Conservation (phyloP, 2,888 invertebrate species). For the Ichneumon xanthorius region DNA sequence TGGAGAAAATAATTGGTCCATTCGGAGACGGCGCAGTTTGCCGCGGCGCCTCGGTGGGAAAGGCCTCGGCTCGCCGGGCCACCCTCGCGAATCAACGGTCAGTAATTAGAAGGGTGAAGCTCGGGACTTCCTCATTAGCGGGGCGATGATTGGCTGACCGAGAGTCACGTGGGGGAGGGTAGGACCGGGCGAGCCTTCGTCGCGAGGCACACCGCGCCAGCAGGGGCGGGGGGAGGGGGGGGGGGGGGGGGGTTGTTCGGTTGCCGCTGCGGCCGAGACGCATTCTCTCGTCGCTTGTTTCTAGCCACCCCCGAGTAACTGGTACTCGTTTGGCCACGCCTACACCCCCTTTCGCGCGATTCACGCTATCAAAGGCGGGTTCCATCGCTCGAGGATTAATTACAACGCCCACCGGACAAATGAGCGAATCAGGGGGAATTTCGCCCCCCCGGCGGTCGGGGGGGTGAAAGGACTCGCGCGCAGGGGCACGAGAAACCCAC, state of each 20-base stretch:
- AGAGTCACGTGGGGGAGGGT: conserved; percentile 75
- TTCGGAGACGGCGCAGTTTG: conserved; percentile 50
- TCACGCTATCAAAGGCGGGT: conserved; percentile 81
- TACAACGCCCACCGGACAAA: conserved; percentile 84
- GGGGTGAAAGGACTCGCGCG: conserved; percentile 13
- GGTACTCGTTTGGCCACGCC: conserved; percentile 80
- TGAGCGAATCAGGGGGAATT: conserved; percentile 72
- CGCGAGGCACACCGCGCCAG: neutral
- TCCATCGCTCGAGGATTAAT: conserved; percentile 79
- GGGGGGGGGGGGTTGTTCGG: neutral
- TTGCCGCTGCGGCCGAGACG: conserved; percentile 71
- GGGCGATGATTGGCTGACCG: conserved; percentile 81
- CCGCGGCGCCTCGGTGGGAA: conserved; percentile 16
- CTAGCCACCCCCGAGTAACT: conserved; percentile 76
- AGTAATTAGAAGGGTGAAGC: conserved; percentile 74
- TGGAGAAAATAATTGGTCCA: conserved; percentile 44
- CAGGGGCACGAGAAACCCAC: conserved; percentile 23
- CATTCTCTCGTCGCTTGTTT: conserved; percentile 80
- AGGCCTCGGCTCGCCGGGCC: conserved; percentile 21
- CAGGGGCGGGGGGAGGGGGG: conserved; percentile 52
- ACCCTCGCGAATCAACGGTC: conserved; percentile 66
- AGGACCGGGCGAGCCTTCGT: conserved; percentile 39
- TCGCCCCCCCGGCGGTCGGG: neutral
- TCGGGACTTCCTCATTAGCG: conserved; percentile 78
- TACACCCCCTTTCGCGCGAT: conserved; percentile 79